Conservation (phyloP, 1,140 invertebrate genomes). For the Phortica variegata region DNA sequence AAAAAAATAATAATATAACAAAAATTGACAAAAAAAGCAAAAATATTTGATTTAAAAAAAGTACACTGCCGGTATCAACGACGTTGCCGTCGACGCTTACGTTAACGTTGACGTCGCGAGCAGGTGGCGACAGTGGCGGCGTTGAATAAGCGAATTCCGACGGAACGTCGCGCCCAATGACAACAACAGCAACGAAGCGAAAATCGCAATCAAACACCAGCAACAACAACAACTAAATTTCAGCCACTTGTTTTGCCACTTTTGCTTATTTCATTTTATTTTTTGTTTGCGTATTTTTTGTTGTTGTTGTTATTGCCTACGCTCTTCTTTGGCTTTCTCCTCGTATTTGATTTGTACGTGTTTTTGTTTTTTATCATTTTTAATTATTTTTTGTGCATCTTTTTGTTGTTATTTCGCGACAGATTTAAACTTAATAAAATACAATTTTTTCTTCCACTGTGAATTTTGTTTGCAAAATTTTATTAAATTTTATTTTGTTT, state of each 20-base stretch:
- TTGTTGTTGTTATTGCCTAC: constrained; percentile 6
- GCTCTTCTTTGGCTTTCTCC: too few species aligned
- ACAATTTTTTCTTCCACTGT: not conserved
- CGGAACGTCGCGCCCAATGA: not conserved
- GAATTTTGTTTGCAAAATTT: not conserved
- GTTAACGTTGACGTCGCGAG: too few species aligned
- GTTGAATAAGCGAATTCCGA: too few species aligned
- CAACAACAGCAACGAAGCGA: constrained; percentile 3
- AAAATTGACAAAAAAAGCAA: too few species aligned
- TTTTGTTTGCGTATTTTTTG: not conserved
- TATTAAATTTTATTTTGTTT: not conserved
- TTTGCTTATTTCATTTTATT: constrained; percentile 29
- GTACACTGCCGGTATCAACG: too few species aligned
- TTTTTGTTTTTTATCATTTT: constrained; percentile 5
- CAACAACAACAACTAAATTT: constrained; percentile 19
- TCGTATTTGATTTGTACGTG: too few species aligned
- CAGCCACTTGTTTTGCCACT: constrained; percentile 33
- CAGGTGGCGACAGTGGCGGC: too few species aligned
- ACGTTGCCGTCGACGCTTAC: too few species aligned
- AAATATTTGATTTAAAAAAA: too few species aligned
- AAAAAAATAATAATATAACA: too few species aligned
- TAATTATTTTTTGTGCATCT: constrained; percentile 1
- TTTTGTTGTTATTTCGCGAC: constrained; percentile 3
- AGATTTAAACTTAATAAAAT: constrained; percentile 18
- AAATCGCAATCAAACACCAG: constrained; percentile 1